Evolutionary conservation across 2,113 vertebrate species (phyloP).

Genomic region (Dissostichus mawsoni): DNA sequence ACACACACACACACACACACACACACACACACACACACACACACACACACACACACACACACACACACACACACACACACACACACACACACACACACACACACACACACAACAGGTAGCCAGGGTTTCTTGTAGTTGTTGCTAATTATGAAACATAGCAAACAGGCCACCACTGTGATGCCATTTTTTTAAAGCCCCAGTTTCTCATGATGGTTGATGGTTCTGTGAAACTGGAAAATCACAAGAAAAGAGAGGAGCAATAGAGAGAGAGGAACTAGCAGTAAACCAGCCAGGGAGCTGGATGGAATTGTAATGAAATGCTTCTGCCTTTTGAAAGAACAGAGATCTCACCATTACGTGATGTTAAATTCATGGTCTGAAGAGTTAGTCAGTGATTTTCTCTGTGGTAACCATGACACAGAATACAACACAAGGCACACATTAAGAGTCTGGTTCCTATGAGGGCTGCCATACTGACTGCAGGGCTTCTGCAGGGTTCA

Average conservation of each 20-base stretch:
- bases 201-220: neutral
- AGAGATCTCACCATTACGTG: slow-evolving; percentile 22
- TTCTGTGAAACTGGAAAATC: slow-evolving; percentile 10
- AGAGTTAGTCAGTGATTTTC: slow-evolving; percentile 21
- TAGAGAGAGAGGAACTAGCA: neutral
- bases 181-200: neutral
- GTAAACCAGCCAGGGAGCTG: slow-evolving; percentile 9
- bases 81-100: too few relatives aligned
- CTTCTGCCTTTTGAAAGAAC: slow-evolving; percentile 10
- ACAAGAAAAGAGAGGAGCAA: neutral
- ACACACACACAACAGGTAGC: too few relatives aligned
- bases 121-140: too few relatives aligned
- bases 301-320: slow-evolving; percentile 24
- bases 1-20: neutral
- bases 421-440: slow-evolving; percentile 18
- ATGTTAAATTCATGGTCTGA: slow-evolving; percentile 54
- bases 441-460: slow-evolving; percentile 3
- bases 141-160: too few relatives aligned
- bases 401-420: slow-evolving; percentile 15
- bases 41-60: too few relatives aligned
- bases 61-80: too few relatives aligned
- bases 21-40: too few relatives aligned
- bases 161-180: neutral
- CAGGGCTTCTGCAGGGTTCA: neutral
- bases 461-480: neutral